Evolutionary conservation across 2,888 invertebrate species (phyloP), one percentile per base, ranked within the genome.

Genomic region (Cinara cedri): DNA sequence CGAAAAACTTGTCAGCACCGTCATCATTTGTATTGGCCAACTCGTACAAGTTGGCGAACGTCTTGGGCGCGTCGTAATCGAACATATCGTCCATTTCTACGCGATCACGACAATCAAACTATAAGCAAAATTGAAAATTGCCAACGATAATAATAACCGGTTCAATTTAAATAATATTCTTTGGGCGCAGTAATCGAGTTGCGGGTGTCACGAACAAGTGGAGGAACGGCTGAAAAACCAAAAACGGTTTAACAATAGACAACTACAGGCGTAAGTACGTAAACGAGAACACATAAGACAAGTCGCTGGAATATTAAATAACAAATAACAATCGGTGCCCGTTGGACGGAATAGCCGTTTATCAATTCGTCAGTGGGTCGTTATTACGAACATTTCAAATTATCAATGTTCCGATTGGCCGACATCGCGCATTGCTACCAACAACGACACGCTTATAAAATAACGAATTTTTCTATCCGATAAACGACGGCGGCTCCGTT

Each of bases 31-130:
- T 14, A 11, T 57, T 76, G 57, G 76, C 66, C 34, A 76, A 34
- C 19, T 76, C 76, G 8, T 57, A 68, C 8, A 76, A 21, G 6
- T 68, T 68, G 4, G 16, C 57, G 19, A 57, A 19, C n/a, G 76
- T 76, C 10, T 14, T 60, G 34, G 76, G 76, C 6, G 76, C 76
- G 16, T 76, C 49, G 16, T 57, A 76, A 46, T 76, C 76, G 16
- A 76, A 76, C 16, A 68, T 16, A 6, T 19, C 9, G 16, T 76
- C 66, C 34, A 34, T 63, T 21, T 16, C 6, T 72, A 16, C 42
- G 44, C n/a, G 9, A 6, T 1, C 3, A 24, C 3, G 0, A 13
- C 57, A 6, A 14, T 2, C 14, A 4, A 24, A 57, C 24, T 4
- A 16, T 1, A 57, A 34, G 6, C 34, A 34, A 34, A 34, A 34